These are phyloP conservation scores for Triplophysa tibetana DNA, from an alignment of 2,113 vertebrate genomes.

Conservation along the genomic window DNA sequence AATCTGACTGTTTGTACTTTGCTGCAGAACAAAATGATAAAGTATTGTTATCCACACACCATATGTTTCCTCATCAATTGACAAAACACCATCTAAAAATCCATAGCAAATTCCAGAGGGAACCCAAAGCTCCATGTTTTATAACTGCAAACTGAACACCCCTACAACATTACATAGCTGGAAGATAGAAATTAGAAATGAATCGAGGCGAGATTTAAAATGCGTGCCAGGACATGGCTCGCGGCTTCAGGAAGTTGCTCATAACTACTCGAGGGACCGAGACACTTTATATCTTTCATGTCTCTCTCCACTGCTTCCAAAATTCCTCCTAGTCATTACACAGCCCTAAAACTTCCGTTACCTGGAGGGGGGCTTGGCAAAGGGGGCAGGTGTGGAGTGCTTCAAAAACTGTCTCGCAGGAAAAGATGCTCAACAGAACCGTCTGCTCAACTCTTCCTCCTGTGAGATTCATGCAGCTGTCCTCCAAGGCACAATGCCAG, in stretches of 20 bases:
- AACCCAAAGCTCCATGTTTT: too few relatives aligned
- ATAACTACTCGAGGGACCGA: constrained; percentile 51
- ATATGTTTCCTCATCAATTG: too few relatives aligned
- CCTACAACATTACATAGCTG: neutral
- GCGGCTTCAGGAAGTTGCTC: constrained; percentile 34
- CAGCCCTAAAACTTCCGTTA: constrained; percentile 54
- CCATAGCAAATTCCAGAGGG: too few relatives aligned
- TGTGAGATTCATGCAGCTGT: constrained; percentile 20
- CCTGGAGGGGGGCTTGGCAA: constrained; percentile 54
- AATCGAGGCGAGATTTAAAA: constrained; percentile 11
- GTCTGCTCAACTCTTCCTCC: constrained; percentile 43
- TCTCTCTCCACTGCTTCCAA: constrained; percentile 43
- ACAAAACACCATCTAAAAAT: too few relatives aligned
- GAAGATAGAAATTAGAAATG: constrained; percentile 8
- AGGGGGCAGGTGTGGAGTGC: constrained; percentile 45
- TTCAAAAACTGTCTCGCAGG: constrained; percentile 48
- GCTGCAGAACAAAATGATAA: too few relatives aligned
- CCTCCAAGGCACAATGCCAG: constrained; percentile 29
- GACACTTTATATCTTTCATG: constrained; percentile 70
- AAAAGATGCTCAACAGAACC: constrained; percentile 58
- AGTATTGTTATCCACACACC: too few relatives aligned
- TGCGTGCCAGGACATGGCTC: constrained; percentile 28
- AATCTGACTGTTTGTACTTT: too few relatives aligned
- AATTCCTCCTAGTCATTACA: constrained; percentile 59
- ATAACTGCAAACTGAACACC: too few relatives aligned